Base-by-base conservation (phyloP, 2,113 vertebrate species). In the Trinectes maculatus region DNA sequence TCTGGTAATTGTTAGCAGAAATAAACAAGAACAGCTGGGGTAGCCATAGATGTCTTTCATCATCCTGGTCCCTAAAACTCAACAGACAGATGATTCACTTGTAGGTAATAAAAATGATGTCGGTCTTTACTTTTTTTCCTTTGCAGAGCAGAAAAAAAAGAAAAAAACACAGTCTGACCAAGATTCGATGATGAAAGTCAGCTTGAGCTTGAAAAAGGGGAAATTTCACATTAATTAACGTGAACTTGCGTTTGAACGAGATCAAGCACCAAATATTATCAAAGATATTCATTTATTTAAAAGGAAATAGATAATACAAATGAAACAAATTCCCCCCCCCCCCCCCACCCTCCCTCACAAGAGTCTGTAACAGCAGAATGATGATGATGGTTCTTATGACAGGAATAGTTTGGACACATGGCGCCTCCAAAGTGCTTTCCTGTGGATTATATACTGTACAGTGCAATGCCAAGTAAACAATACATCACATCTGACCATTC, bases 251-350 rank as follows among this genome's bases (percentile, higher is more conserved):
- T 77, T 81, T 65, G 63, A 79, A 84, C 70, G 81, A 73, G 74
- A 80, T 59, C 19, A 64, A 71, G 65, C 64, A 52, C 25, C 10
- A 59, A 85, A 68, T 88, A 82, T 80, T 88, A 90, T 82, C 80
- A 90, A 90, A 88, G 75, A 89, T 87, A 80, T 74, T 89, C 54
- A 83, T 91, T 90, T 90, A 90, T 90, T 90, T 67, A 68, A 89
- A 89, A 91, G 68, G 75, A 87, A 83, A 85, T 74, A 65, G 77
- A 87, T 80, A 77, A 77, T 82, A 87, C 82, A 87, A 90, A 86
- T 85, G 80, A 87, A 87, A 79, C 55, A 71, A 87, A 75, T n/a
- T n/a, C n/a, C n/a, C n/a, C n/a, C n/a, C n/a, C n/a, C n/a, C n/a
- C n/a, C n/a, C n/a, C n/a, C n/a, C n/a, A n/a, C n/a, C n/a, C n/a